Conservation (phyloP, 1,140 invertebrate species). For the Plutomurus gul region DNA sequence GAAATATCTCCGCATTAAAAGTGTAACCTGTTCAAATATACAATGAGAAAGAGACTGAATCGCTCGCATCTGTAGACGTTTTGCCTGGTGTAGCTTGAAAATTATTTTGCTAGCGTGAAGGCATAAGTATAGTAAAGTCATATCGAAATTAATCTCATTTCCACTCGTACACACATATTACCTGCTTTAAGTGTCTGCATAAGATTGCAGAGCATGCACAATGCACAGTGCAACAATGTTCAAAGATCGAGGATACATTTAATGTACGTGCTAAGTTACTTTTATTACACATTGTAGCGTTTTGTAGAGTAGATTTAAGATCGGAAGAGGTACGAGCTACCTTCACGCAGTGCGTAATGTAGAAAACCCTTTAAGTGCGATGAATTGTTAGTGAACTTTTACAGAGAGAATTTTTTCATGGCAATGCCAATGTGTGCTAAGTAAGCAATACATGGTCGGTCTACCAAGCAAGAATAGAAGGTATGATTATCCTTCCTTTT, state of each 20-base stretch:
- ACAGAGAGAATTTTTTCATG: not conserved
- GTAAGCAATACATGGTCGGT: constrained; percentile 9
- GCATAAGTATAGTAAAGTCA: not conserved
- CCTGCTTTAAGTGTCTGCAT: no score
- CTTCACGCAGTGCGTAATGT: no score
- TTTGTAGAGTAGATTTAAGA: no score
- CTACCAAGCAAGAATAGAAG: constrained; percentile 6
- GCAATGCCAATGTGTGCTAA: constrained; percentile 6
- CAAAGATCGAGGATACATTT: no score
- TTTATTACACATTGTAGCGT: no score
- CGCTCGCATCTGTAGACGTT: not conserved
- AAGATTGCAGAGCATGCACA: no score
- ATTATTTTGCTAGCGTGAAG: not conserved
- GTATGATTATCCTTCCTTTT: not conserved
- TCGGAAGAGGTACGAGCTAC: no score
- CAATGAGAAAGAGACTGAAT: not conserved
- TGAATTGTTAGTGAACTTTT: constrained; percentile 7
- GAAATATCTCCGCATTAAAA: no score
- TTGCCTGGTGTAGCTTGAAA: constrained; percentile 6
- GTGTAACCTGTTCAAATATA: no score
- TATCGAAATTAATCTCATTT: constrained; percentile 11
- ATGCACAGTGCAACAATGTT: no score
- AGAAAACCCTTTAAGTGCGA: no score
- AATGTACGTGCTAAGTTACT: no score
- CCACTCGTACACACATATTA: not conserved